phyloP scores from a whole-genome alignment of 2,113 vertebrate genomes.

The Mustela lutreola region DNA sequence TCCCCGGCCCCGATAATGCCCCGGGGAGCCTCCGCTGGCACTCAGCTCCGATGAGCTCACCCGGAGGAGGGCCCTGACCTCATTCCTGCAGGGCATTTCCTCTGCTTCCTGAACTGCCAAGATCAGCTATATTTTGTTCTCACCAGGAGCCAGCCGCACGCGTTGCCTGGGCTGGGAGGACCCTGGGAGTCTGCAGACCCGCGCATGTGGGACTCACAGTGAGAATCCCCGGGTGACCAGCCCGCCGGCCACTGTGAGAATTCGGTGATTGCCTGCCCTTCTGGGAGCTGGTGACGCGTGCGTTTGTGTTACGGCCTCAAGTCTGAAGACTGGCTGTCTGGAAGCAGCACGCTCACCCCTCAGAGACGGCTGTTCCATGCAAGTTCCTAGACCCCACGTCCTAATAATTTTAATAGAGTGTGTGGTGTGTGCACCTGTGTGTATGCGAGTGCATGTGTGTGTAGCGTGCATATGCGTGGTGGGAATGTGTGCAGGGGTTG shows the following conservation, averaged over 20 bases:
- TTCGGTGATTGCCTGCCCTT: rapidly evolving
- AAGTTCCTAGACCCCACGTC: neutral
- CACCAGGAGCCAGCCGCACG: neutral
- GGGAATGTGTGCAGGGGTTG: too few species aligned
- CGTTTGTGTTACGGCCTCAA: rapidly evolving
- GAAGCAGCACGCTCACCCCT: neutral
- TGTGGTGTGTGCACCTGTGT: neutral
- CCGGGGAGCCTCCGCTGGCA: rapidly evolving
- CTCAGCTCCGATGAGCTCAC: rapidly evolving
- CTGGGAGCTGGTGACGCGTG: rapidly evolving
- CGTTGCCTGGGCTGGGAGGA: neutral
- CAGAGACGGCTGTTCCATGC: neutral
- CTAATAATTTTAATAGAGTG: neutral
- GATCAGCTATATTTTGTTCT: neutral
- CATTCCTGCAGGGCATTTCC: neutral
- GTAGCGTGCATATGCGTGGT: too few species aligned
- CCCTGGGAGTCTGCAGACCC: neutral
- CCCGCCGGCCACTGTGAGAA: rapidly evolving
- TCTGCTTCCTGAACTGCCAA: neutral
- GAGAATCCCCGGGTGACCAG: rapidly evolving
- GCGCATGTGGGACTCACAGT: neutral
- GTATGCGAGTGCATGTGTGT: neutral
- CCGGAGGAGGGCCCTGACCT: neutral
- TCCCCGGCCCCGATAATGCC: neutral
- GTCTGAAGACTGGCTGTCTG: neutral